Evolutionary conservation across 1,140 invertebrate genomes (phyloP).

Genomic region (Brachionus angularis): DNA sequence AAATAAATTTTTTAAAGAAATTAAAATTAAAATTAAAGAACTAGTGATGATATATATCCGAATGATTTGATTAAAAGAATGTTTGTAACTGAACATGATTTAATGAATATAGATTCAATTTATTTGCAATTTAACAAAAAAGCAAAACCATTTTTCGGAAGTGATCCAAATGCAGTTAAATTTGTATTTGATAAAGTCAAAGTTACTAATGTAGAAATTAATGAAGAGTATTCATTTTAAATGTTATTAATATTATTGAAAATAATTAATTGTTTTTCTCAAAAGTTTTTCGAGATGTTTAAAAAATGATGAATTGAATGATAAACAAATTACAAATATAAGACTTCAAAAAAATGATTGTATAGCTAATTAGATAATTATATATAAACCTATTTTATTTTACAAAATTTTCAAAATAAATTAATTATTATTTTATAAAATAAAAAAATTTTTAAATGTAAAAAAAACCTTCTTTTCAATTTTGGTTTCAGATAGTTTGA

Average conservation of each 20-base stretch:
- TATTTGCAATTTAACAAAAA: conserved; percentile 43
- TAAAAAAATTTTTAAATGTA: too few relatives aligned
- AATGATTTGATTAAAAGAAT: conserved; percentile 1
- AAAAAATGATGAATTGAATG: conserved; percentile 2
- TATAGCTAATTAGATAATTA: too few relatives aligned
- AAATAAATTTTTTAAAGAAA: too few relatives aligned
- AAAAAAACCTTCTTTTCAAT: too few relatives aligned
- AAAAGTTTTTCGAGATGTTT: background rate
- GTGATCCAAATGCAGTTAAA: conserved; percentile 27
- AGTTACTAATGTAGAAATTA: conserved; percentile 25
- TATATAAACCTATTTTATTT: too few relatives aligned
- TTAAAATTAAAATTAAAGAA: background rate
- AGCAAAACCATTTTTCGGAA: conserved; percentile 28
- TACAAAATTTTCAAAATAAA: too few relatives aligned
- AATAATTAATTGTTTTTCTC: background rate
- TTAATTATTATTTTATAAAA: too few relatives aligned
- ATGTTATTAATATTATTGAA: background rate
- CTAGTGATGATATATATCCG: conserved; percentile 30
- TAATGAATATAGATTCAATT: background rate
- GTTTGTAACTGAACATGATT: conserved; percentile 19
- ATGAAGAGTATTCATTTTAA: conserved; percentile 25
- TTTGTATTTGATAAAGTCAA: conserved; percentile 30
- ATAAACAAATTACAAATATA: background rate
- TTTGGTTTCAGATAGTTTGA: too few relatives aligned
- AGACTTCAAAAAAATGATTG: conserved; percentile 6